Base-by-base conservation (phyloP, 2,888 invertebrate species). In the Drosophila birchii region DNA sequence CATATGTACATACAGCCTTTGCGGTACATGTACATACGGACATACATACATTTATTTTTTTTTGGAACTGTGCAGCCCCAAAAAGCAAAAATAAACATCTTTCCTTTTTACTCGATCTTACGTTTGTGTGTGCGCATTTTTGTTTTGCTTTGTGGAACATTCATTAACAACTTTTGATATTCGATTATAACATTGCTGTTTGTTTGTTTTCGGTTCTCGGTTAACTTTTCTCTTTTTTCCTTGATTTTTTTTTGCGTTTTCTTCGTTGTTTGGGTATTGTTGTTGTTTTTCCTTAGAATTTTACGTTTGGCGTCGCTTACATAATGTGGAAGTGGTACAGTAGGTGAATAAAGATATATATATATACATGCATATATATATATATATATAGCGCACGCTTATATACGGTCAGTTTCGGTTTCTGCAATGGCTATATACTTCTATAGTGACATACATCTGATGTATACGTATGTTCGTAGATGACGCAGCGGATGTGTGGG, bases 161-260 rank as follows among this genome's bases (percentile, higher is more conserved):
- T 64, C 86, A 68, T 73, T 73, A 51, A 71, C 45, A 71, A 73
- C 71, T 62, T 62, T 85, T 82, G 62, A 69, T 26, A 36, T 39
- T 86, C 61, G 68, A 81, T 88, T 84, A 86, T 88, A 88, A 88
- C 88, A 84, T 84, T 84, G 59, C 84, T 84, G 81, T 86, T 82
- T 66, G 69, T 60, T 86, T 81, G 26, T 43, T 71, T 72, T 85
- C 29, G 63, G 77, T 83, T 82, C 79, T 80, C 34, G 36, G 55
- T 55, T 55, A 39, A 41, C 61, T 61, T 66, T 77, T 62, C 49
- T 49, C 41, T 80, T 60, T 60, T 56, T 53, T 59, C 55, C 62
- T 79, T 63, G 55, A 11, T 16, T 53, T 51, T 49, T 29, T 56
- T 75, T 82, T 86, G 70, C 76, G 59, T 80, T 63, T 80, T 68